Conservation (phyloP, 2,113 vertebrate genomes). For the Ammodytes marinus region DNA sequence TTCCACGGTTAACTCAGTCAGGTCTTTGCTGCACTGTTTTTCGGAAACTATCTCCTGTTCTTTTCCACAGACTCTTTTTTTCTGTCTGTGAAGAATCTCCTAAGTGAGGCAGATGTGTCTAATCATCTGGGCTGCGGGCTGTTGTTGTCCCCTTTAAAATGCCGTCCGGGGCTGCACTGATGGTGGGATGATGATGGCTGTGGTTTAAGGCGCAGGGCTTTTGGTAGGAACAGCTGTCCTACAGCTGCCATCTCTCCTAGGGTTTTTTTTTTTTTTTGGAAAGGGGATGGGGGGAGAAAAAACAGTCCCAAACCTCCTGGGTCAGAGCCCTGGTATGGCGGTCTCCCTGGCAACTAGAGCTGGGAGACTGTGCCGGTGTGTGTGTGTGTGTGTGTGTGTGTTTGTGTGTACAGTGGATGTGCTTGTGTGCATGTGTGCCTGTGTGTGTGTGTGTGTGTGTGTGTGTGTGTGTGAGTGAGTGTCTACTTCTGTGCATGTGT, state of each 20-base stretch:
- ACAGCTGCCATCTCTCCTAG: slow-evolving; percentile 92
- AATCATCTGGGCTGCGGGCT: slow-evolving; percentile 54
- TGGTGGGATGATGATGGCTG: slow-evolving; percentile 63
- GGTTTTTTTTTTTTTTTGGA: slow-evolving; percentile 66
- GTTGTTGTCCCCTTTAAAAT: slow-evolving; percentile 64
- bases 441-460: slow-evolving; percentile 50
- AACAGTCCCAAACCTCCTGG: slow-evolving; percentile 90
- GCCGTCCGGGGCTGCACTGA: slow-evolving; percentile 47
- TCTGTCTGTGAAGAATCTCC: slow-evolving; percentile 13
- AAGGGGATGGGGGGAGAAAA: slow-evolving; percentile 82
- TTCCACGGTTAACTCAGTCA: not conserved
- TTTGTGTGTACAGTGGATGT: slow-evolving; percentile 41
- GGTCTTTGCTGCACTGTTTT: not conserved
- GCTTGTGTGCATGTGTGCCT: slow-evolving; percentile 29
- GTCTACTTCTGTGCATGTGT: slow-evolving; percentile 61
- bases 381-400: slow-evolving; percentile 43
- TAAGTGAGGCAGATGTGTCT: slow-evolving; percentile 59
- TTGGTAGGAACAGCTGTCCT: slow-evolving; percentile 91
- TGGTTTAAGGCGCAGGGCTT: slow-evolving; percentile 72
- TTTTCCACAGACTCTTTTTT: slow-evolving; percentile 29
- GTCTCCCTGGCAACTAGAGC: slow-evolving; percentile 93
- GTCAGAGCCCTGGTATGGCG: slow-evolving; percentile 95
- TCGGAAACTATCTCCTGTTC: not conserved
- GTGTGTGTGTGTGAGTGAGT: slow-evolving; percentile 53
- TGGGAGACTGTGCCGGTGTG: slow-evolving; percentile 69